A percentile compares a stretch with the other conserved stretches of the same genome.
phyloP scores from a whole-genome alignment of 92 coral and sea anemone species.

The Paragorgia papillata region DNA sequence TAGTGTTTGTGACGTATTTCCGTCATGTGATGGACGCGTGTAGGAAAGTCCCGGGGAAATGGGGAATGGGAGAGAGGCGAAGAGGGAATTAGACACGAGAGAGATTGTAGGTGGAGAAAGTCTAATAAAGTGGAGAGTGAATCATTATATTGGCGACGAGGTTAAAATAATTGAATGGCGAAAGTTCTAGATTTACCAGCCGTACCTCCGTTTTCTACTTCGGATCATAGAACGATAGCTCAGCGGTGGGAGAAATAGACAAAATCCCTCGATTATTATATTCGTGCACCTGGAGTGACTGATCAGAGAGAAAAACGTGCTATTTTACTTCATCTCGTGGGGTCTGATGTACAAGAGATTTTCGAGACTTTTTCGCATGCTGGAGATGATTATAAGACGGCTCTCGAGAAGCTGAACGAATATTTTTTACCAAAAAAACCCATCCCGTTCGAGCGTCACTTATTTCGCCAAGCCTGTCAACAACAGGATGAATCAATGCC shows the following conservation, averaged over 20 bases:
- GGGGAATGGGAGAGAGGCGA: too few relatives aligned
- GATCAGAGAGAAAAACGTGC: conserved; percentile 49
- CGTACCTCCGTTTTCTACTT: not conserved
- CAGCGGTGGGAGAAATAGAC: not conserved
- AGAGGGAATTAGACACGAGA: too few relatives aligned
- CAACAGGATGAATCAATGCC: not conserved
- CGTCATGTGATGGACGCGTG: too few relatives aligned
- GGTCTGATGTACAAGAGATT: conserved; percentile 47
- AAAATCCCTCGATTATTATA: not conserved
- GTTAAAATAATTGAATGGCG: not conserved
- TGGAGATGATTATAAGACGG: conserved; percentile 51
- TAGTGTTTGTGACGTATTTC: too few relatives aligned
- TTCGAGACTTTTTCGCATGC: conserved; percentile 52
- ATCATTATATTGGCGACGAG: conserved; percentile 6
- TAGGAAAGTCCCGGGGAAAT: too few relatives aligned
- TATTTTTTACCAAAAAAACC: not conserved
- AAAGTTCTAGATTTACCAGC: not conserved
- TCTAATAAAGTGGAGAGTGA: too few relatives aligned
- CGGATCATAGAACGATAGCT: not conserved
- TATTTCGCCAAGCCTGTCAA: not conserved
- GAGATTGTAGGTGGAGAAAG: too few relatives aligned
- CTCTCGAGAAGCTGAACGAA: conserved; percentile 45
- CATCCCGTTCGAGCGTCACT: conserved; percentile 30
- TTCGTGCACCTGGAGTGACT: not conserved
- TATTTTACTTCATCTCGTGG: conserved; percentile 50